Evolutionary conservation across 2,113 vertebrate genomes (phyloP), one percentile per base, ranked within the genome.

Genomic region (Elephas maximus): DNA sequence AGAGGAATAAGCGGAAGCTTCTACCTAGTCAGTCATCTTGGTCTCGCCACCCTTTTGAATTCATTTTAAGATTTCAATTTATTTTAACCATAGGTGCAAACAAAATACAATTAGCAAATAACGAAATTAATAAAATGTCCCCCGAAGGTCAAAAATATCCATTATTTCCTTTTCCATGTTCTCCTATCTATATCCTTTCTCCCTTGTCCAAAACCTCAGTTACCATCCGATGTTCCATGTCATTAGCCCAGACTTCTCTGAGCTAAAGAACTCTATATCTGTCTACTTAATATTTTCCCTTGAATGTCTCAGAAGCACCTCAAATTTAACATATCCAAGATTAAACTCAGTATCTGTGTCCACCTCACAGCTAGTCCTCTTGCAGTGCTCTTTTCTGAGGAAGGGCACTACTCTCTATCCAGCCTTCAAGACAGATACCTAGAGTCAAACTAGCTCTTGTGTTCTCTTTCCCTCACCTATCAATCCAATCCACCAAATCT

Each of bases 21-120:
- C 37, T 37, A 37, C 37, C 37, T 37, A 37, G 37, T 37, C 37
- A 37, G 37, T 37, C 37, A 37, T 37, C 37, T 37, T 37, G 37
- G 37, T 37, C 37, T 37, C 37, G 37, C 37, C 37, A 37, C 37
- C 37, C 37, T 37, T 37, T 37, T 37, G 37, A 90, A 65, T 88
- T 91, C 63, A 91, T 86, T 94, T 88, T 88, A 67, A 90, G 62
- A 57, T 95, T 93, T 41, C 18, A 74, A 48, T 71, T 63, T 84
- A 86, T 33, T 97, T 94, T 93, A 92, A 67, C n/a, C 83, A 60
- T 88, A 44, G 96, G 21, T 84, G 83, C 62, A 94, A 90, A 93
- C 12, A 91, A 97, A 95, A 71, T 88, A 48, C 79, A 87, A 92
- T 88, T 90, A 41, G 88, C 41, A 90, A 90, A 73, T 82, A 86